Evolutionary conservation across 2,797 vertebrate species (phyloP), one percentile per base, ranked within the genome.

Genomic region (Pempheris klunzingeri): DNA sequence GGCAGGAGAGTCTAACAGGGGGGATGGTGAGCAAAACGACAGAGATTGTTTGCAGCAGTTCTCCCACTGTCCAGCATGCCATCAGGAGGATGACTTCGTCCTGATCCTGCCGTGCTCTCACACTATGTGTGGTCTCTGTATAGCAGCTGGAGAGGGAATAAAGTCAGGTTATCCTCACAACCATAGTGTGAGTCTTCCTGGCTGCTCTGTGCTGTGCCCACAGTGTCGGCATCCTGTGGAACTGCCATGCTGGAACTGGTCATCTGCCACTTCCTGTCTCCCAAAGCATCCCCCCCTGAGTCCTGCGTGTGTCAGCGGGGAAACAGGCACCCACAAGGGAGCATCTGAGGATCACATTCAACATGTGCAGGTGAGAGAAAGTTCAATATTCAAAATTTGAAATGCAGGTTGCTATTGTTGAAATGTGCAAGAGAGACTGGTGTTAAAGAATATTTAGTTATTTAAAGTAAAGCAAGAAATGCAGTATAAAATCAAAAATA

Each of bases 71-170:
- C 88, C 88, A 1, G 85, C 84, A 10, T 95, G 94, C 69, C 64
- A 74, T 8, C 59, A 30, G 20, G 61, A 8, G 1, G 75, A 50
- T 26, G 85, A 86, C 12, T 6, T 65, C 0, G 61, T 81, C 30
- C 80, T 94, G 78, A 90, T 95, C 65, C 83, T 95, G 71, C 94
- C 94, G 2, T 95, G 93, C 74, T 94, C 93, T 50, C 93, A 94
- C 71, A 83, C 83, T 39, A 82, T 94, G 74, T 95, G 94, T 41
- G 61, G 67, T 43, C 64, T 28, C 28, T 95, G 94, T 36, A 26
- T 94, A 18, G 32, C 71, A 38, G 78, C 86, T 1, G 79, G 68
- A 59, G 73, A 67, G 49, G 65, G 12, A 28, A 52, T 10, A 0
- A n/a, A 41, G 36, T 66, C 61, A 1, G 54, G 10, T 30, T 69